Evolutionary conservation across 2,888 invertebrate species (phyloP).

Genomic region (Spilosoma lubricipeda): DNA sequence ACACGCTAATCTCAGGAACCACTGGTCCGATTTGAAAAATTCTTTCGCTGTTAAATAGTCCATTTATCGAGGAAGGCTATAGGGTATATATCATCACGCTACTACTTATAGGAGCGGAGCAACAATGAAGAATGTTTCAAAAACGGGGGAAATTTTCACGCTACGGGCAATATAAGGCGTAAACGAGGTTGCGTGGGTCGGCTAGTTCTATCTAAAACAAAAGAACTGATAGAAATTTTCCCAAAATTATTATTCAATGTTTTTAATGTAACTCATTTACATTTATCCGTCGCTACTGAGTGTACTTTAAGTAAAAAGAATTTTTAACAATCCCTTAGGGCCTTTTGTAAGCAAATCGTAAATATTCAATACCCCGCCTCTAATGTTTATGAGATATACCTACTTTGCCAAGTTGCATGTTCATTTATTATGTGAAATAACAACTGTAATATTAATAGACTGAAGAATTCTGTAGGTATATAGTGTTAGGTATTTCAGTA

Average conservation of each 20-base stretch:
- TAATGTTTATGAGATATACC: neutral
- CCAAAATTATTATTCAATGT: neutral
- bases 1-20: no score
- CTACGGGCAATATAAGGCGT: no score
- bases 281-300: neutral
- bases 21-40: no score
- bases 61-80: no score
- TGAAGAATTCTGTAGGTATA: neutral
- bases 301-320: slow-evolving; percentile 1
- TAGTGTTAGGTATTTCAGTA: neutral
- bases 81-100: no score
- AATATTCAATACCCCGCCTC: neutral
- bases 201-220: no score
- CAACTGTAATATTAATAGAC: neutral
- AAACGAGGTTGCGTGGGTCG: no score
- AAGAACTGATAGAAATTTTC: neutral
- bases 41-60: no score
- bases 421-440: neutral
- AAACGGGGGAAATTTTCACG: no score
- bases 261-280: neutral
- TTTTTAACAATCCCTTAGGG: neutral
- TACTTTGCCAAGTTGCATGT: neutral
- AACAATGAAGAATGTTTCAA: no score
- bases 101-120: no score
- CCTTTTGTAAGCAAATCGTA: neutral